Conservation (phyloP, 2,888 invertebrate species). For the Heteromyza rotundicornis region DNA sequence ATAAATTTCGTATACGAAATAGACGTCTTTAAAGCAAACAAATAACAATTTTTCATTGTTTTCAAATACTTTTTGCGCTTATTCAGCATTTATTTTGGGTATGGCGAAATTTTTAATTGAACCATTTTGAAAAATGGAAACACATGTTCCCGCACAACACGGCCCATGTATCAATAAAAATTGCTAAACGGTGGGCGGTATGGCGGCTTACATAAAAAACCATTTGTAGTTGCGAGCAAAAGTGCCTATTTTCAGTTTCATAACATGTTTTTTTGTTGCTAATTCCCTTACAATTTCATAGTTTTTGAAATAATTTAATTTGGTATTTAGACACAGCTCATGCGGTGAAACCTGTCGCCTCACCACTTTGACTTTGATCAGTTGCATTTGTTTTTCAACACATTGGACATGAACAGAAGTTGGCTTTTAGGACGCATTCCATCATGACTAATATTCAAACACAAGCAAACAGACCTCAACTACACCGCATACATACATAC, state of each 20-base stretch:
- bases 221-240: no score
- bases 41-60: background rate
- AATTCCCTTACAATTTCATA: no score
- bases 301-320: no score
- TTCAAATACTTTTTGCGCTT: background rate
- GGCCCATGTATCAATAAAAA: background rate
- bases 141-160: background rate
- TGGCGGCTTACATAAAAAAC: background rate
- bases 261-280: no score
- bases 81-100: conserved; percentile 6
- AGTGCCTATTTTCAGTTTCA: no score
- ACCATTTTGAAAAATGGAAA: background rate
- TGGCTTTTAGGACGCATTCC: background rate
- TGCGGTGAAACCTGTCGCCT: background rate
- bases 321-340: background rate
- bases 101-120: conserved; percentile 7
- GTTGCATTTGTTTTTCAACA: background rate
- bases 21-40: background rate
- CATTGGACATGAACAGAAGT: background rate
- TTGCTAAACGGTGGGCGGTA: background rate
- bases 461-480: background rate
- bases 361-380: background rate
- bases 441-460: background rate
- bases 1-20: no score
- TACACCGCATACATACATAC: background rate